Percentiles rank a stretch among this genome's conserved stretches.
Evolutionary conservation across 2,113 vertebrate species (phyloP).

Genomic region (Lepisosteus osseus): DNA sequence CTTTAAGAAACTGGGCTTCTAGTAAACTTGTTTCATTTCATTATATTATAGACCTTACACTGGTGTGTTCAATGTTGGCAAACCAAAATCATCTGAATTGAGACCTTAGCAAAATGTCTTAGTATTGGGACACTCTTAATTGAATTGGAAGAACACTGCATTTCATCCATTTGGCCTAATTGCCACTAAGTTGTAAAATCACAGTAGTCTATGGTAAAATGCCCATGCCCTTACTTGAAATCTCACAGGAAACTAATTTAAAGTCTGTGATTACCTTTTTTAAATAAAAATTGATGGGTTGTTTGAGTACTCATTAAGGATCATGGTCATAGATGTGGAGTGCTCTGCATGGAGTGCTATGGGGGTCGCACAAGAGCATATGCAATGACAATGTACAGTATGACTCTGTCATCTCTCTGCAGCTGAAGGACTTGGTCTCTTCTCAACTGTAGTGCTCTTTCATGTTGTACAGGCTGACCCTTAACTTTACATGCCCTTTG

Average conservation of each 20-base stretch:
- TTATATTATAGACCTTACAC: neutral
- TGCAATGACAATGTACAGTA: neutral
- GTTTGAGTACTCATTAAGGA: slow-evolving; percentile 54
- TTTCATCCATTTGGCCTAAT: too few species aligned
- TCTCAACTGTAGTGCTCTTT: slow-evolving; percentile 53
- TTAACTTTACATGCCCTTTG: slow-evolving; percentile 6
- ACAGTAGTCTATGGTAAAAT: slow-evolving; percentile 40
- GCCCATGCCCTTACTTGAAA: slow-evolving; percentile 34
- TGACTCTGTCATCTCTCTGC: slow-evolving; percentile 35
- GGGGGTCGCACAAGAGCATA: neutral
- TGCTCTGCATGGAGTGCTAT: slow-evolving; percentile 37
- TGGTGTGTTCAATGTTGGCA: too few species aligned
- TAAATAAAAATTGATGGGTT: slow-evolving; percentile 52
- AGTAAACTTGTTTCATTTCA: slow-evolving; percentile 14
- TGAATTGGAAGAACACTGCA: too few species aligned
- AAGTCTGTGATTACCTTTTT: slow-evolving; percentile 7
- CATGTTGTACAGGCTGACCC: slow-evolving; percentile 24
- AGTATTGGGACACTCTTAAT: too few species aligned
- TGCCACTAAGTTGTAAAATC: slow-evolving; percentile 15
- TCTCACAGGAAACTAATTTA: too few species aligned
- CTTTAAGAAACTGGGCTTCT: neutral
- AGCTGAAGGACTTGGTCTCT: slow-evolving; percentile 54
- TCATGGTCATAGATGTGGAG: slow-evolving; percentile 58
- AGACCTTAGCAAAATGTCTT: too few species aligned
- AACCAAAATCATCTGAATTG: too few species aligned